Percentiles rank a stretch among this genome's conserved stretches.
These are phyloP conservation scores for Argya squamiceps DNA, from an alignment of 2,797 vertebrate species.

Conservation along the genomic window DNA sequence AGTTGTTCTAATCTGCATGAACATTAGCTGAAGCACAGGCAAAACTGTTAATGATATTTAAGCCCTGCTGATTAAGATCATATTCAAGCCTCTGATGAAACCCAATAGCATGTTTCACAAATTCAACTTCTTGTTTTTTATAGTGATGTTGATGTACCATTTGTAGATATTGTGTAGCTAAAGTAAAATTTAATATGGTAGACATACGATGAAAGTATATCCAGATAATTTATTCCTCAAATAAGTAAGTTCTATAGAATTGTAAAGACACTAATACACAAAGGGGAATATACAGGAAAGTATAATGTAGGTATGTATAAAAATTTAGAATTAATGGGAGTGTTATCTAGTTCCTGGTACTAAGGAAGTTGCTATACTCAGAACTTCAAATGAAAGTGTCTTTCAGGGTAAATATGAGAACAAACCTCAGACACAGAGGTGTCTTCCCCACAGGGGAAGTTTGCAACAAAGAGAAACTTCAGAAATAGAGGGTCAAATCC, in stretches of 20 bases:
- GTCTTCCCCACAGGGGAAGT: neutral
- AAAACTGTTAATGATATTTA: constrained; percentile 73
- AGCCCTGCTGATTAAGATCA: constrained; percentile 68
- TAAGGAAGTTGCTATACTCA: neutral
- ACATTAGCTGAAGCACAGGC: constrained; percentile 71
- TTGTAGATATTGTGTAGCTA: constrained; percentile 3
- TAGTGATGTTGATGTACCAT: constrained; percentile 15
- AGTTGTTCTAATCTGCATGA: constrained; percentile 73
- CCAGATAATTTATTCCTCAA: constrained; percentile 1
- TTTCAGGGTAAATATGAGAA: neutral
- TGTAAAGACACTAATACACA: neutral
- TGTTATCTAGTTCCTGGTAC: neutral
- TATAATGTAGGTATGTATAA: neutral
- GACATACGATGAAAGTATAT: neutral
- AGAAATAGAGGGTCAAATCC: neutral
- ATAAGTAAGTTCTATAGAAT: constrained; percentile 1
- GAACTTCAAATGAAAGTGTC: neutral
- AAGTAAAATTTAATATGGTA: constrained; percentile 22
- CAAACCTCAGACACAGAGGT: neutral
- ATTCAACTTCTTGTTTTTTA: constrained; percentile 10
- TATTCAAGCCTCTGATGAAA: constrained; percentile 63
- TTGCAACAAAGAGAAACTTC: neutral
- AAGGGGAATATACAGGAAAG: neutral
- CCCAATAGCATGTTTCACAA: constrained; percentile 48
- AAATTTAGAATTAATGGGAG: neutral